Evolutionary conservation across 2,113 vertebrate genomes (phyloP).

Genomic region (Chauna torquata): DNA sequence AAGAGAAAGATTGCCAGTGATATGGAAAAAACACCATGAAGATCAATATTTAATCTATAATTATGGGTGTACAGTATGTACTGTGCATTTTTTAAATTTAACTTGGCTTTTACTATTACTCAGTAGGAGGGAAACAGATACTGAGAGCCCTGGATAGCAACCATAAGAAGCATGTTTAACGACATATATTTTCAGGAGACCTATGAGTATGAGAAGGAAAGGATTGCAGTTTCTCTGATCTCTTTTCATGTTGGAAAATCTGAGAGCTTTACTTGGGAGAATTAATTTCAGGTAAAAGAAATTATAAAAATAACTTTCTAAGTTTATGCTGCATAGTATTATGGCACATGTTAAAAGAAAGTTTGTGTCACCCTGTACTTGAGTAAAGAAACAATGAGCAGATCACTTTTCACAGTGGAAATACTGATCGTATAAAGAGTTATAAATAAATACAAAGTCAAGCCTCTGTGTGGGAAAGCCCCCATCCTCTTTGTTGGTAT

Average conservation of each 20-base stretch:
- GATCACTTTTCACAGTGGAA: constrained; percentile 39
- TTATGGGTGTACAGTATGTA: constrained; percentile 61
- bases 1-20: background rate
- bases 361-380: background rate
- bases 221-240: background rate
- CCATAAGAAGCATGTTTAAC: constrained; percentile 33
- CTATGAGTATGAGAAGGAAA: background rate
- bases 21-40: constrained; percentile 24
- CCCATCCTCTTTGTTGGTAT: background rate
- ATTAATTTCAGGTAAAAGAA: constrained; percentile 24
- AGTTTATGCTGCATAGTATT: background rate
- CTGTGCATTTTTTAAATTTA: constrained; percentile 63
- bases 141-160: constrained; percentile 43
- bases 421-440: constrained; percentile 25
- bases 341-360: background rate
- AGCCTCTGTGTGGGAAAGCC: constrained; percentile 51
- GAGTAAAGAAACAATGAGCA: background rate
- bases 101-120: constrained; percentile 63
- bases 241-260: background rate
- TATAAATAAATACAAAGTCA: constrained; percentile 60
- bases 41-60: constrained; percentile 69
- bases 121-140: constrained; percentile 60
- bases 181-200: constrained; percentile 41
- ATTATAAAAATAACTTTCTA: background rate
- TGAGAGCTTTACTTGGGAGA: constrained; percentile 15